Base-by-base conservation (phyloP, 1,140 invertebrate genomes). In the Sarcophaga bullata region DNA sequence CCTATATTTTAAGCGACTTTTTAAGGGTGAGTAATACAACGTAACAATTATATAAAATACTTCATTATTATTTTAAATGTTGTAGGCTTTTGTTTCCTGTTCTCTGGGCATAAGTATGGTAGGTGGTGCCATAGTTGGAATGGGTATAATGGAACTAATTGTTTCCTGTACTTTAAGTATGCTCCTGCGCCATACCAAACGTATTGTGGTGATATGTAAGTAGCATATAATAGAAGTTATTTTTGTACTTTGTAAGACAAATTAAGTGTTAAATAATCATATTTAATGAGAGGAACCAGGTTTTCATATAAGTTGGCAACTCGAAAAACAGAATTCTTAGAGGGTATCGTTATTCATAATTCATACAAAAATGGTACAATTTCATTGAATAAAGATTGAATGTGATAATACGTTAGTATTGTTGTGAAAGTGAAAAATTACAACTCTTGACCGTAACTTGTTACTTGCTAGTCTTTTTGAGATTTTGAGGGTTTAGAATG, bases 81-180 rank as follows among this genome's bases (percentile, higher is more conserved):
- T 52, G 6, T 50, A 86, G 85, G 89, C 89, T 50, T 90, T 89
- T 68, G 88, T 90, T 37, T 89, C 89, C 47, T 94, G 94, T 85
- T 92, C 93, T 0, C 85, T 94, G 84, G 93, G 93, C 13, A 91
- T 93, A 17, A 91, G 91, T 10, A 91, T 93, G 81, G 90, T 94
- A 3, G 91, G 92, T 48, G 89, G 93, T 48, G 93, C 93, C 10
- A 92, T 94, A 80, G 85, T 94, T 8, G 92, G 92, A 81, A 92
- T 94, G 87, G 94, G 93, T 5, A 83, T 93, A 11, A 89, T 94
- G 62, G 93, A 94, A 87, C 92, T 92, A 17, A 90, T 94, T 3
- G 93, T 94, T 0, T 93, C 93, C 3, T 93, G 92, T 76, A 94
- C 93, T 0, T 86, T 94, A 9, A 94, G 93, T 76, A 93, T 94